These are phyloP conservation scores for Nudaria mundana DNA, from an alignment of 2,888 invertebrate genomes.

Conservation along the genomic window DNA sequence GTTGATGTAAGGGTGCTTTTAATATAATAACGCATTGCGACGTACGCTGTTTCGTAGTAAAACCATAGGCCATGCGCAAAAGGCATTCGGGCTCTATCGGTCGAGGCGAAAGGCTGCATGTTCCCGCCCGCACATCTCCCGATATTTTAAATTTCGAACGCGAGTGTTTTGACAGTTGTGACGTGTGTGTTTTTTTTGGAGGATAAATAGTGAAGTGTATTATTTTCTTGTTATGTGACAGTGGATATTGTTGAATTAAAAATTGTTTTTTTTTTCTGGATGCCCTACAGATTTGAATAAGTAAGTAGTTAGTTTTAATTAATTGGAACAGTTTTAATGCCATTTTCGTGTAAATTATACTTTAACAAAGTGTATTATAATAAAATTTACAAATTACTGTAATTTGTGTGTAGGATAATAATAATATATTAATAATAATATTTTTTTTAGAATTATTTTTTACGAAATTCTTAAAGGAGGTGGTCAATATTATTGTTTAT, in stretches of 20 bases:
- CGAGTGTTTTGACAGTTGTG: constrained; percentile 25
- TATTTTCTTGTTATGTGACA: constrained; percentile 7
- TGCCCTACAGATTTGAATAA: constrained; percentile 3
- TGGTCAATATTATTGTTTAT: too few species aligned
- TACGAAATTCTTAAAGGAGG: too few species aligned
- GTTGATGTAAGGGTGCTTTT: constrained; percentile 49
- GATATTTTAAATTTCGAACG: constrained; percentile 16
- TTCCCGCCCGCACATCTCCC: constrained; percentile 9
- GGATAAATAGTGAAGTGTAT: constrained; percentile 25
- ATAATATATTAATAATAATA: too few species aligned
- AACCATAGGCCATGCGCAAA: constrained; percentile 68
- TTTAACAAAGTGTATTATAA: too few species aligned
- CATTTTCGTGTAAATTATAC: too few species aligned
- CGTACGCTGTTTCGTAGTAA: constrained; percentile 66
- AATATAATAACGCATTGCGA: constrained; percentile 73
- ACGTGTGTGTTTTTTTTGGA: constrained; percentile 17
- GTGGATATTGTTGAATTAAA: constrained; percentile 16
- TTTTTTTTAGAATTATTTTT: too few species aligned
- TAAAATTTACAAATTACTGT: too few species aligned
- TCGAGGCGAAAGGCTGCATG: constrained; percentile 27
- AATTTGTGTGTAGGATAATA: too few species aligned
- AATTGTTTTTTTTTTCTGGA: constrained; percentile 13
- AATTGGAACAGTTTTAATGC: background rate
- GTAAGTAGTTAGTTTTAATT: constrained; percentile 15
- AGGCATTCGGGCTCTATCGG: constrained; percentile 57